Base-by-base conservation (phyloP, 2,113 vertebrate genomes). In the Sander vitreus region DNA sequence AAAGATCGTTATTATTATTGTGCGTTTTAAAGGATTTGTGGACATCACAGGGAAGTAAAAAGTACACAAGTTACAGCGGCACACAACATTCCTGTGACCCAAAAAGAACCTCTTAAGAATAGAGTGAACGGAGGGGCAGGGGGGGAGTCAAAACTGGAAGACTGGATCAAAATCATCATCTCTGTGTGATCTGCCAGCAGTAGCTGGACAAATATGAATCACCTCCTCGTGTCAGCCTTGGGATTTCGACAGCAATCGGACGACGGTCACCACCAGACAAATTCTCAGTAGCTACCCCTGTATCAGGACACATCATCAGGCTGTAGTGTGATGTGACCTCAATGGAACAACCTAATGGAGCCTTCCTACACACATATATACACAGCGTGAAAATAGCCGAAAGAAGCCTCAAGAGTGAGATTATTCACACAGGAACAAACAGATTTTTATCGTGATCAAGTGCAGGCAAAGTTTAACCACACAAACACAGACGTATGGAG, bases 91-190 rank as follows among this genome's bases (percentile, higher is more conserved):
- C 36, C 51, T 43, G 50, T 69, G 76, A 84, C 88, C 86, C 0
- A 0, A 63, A 43, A 69, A 59, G 67, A 83, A 89, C 84, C 86
- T 86, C 67, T 73, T 14, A 36, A 43, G 15, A 60, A 64, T 70
- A 50, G 1, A 48, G 12, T 16, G 1, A 14, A n/a, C 9, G n/a
- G 36, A 50, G 13, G 30, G 23, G 0, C 5, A 16, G 8, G 43
- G 8, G 43, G 69, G 51, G 51, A 9, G 1, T 6, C 4, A 11
- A 50, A 47, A 57, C 25, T 33, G 66, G 23, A 63, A 21, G 19
- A 78, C 3, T 0, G 7, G n/a, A 57, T 47, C 3, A 0, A 12
- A 18, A 16, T 39, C 55, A 68, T 67, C 13, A 21, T 48, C 27
- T 69, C 19, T n/a, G 21, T 33, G 18, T 9, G 13, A 79, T 50